These are phyloP conservation scores for Pontoporia blainvillei DNA, from an alignment of 2,113 vertebrate genomes.

Conservation along the genomic window DNA sequence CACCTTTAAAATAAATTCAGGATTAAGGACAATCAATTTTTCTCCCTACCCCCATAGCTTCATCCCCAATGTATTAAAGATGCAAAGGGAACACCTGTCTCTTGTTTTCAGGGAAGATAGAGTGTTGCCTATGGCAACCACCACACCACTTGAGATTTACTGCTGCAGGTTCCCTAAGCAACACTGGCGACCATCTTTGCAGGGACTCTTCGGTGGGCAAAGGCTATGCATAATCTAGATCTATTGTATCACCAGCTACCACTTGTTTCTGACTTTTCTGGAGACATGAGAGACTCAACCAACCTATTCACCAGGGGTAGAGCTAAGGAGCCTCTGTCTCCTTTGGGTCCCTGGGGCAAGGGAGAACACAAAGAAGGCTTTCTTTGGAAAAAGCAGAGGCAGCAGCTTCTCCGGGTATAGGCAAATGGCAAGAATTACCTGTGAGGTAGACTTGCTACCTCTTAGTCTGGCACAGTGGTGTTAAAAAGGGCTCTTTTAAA, in stretches of 20 bases:
- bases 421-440: background rate
- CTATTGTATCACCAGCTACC: background rate
- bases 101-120: conserved; percentile 45
- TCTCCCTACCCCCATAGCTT: background rate
- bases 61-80: background rate
- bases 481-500: background rate
- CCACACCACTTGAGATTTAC: conserved; percentile 41
- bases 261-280: background rate
- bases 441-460: background rate
- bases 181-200: conserved; percentile 22
- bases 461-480: background rate
- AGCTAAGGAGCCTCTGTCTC: background rate
- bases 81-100: background rate
- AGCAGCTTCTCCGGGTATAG: background rate
- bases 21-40: background rate
- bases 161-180: conserved; percentile 33
- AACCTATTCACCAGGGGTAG: background rate
- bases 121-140: conserved; percentile 64
- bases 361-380: background rate
- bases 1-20: conserved; percentile 39
- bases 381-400: background rate
- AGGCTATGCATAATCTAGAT: background rate
- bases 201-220: background rate
- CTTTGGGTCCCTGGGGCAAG: background rate
- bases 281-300: background rate